Evolutionary conservation across 2,888 invertebrate genomes (phyloP), one percentile per base, ranked within the genome.

Genomic region (Drosophila cognata): DNA sequence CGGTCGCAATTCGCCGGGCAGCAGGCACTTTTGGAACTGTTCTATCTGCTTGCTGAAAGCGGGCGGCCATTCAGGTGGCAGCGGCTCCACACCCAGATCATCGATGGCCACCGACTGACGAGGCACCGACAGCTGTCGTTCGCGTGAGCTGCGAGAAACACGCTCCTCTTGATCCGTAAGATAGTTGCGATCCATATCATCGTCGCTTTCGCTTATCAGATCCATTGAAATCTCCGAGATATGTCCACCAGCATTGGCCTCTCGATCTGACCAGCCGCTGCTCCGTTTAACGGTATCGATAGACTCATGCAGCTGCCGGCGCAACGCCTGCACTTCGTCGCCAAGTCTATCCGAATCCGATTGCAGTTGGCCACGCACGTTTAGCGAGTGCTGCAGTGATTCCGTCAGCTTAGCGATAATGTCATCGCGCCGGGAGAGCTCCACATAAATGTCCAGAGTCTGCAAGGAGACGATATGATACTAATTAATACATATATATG

Each of bases 371-470:
- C 96, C 95, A 69, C 95, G 94, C 60, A 95, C 94, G 31, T 93
- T 93, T 41, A 95, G 93, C 1, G 96, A 95, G 89, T 95, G 95
- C 92, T 96, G 95, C 84, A 97, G 94, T 36, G 96, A 95, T 85
- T 95, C 94, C 76, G 95, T 96, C 69, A 97, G 94, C 92, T 96
- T 95, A 87, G 95, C 95, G 81, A 97, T 97, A 88, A 96, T 92
- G 83, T 95, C 94, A 90, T 97, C 96, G 86, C 96, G 95, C 81
- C 95, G 95, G 16, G 94, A 94, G 69, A 97, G 94, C 82, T 96
- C 96, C 84, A 94, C 94, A 92, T 96, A 96, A 92, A 95, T 96
- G 92, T 97, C 96, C 92, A 95, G 94, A 88, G 96, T 94, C 96
- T 96, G 93, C 91, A n/a, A 13, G 28, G 5, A 0, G 0, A 29